Evolutionary conservation across 2,888 invertebrate genomes (phyloP).

Genomic region (Ethmia dodecea): DNA sequence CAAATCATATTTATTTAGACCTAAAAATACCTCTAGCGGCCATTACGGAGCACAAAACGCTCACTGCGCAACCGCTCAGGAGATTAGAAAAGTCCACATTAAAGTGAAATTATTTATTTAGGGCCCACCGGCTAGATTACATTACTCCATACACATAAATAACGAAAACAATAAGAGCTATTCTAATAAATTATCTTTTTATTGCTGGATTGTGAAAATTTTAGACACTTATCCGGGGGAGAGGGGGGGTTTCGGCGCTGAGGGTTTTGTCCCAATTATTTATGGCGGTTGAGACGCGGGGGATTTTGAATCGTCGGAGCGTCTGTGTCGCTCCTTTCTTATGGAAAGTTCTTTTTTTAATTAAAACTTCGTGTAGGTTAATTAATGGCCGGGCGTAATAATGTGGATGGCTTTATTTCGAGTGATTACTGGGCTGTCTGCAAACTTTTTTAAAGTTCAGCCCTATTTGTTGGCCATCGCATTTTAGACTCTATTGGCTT

Average conservation of each 20-base stretch:
- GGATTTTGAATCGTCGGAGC: conserved; percentile 69
- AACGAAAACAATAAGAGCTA: conserved; percentile 78
- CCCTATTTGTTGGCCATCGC: too few relatives aligned
- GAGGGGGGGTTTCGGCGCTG: too few relatives aligned
- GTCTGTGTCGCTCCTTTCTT: conserved; percentile 64
- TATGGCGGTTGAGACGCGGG: conserved; percentile 72
- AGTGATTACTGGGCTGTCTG: too few relatives aligned
- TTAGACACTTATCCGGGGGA: conserved; percentile 73
- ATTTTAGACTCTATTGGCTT: too few relatives aligned
- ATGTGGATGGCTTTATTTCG: conserved; percentile 28
- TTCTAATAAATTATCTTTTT: conserved; percentile 79
- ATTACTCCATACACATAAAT: conserved; percentile 78
- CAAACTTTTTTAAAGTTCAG: too few relatives aligned
- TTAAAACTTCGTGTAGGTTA: conserved; percentile 71
- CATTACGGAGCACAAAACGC: conserved; percentile 43
- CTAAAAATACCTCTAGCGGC: conserved; percentile 76
- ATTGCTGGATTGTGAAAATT: conserved; percentile 78
- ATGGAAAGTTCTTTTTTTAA: conserved; percentile 67
- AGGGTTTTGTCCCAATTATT: conserved; percentile 77
- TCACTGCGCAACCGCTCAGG: conserved; percentile 50
- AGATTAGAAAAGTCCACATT: conserved; percentile 77
- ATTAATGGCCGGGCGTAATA: conserved; percentile 60
- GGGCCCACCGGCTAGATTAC: conserved; percentile 74
- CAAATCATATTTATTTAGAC: conserved; percentile 78
- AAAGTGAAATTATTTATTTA: conserved; percentile 77